Evolutionary conservation across 2,797 vertebrate species (phyloP).

Genomic region (Tiaroga cobitis): DNA sequence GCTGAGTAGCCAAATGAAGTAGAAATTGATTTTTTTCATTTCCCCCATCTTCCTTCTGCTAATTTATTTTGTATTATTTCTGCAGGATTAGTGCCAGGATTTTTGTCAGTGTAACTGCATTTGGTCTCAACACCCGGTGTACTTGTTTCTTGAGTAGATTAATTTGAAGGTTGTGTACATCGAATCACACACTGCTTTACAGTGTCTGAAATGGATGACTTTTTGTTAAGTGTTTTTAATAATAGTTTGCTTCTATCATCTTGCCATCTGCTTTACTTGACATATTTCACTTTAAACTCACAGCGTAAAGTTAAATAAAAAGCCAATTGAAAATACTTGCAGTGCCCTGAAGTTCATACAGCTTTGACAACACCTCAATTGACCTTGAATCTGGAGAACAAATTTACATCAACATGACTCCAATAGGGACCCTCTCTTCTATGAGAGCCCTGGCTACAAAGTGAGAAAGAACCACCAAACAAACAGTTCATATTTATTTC

Average conservation of each 20-base stretch:
- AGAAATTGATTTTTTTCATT: constrained; percentile 21
- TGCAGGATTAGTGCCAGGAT: constrained; percentile 65
- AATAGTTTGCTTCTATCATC: background rate
- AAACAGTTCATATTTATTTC: constrained; percentile 55
- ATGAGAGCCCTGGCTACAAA: constrained; percentile 32
- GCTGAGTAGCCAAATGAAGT: constrained; percentile 39
- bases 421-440: constrained; percentile 14
- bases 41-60: constrained; percentile 54
- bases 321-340: constrained; percentile 8
- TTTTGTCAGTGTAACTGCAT: constrained; percentile 72
- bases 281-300: background rate
- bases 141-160: constrained; percentile 69
- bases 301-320: background rate
- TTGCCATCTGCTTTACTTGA: background rate
- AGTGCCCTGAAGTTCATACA: constrained; percentile 3
- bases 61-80: constrained; percentile 51
- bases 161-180: constrained; percentile 55
- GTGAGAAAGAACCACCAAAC: constrained; percentile 46
- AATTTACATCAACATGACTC: constrained; percentile 25
- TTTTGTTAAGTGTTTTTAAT: background rate
- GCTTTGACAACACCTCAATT: constrained; percentile 26
- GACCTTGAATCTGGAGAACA: constrained; percentile 48
- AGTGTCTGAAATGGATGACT: background rate
- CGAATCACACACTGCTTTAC: constrained; percentile 35
- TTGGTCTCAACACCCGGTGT: constrained; percentile 72